phyloP scores from a whole-genome alignment of 2,888 invertebrate species.

The Cryptocephalus moraei region DNA sequence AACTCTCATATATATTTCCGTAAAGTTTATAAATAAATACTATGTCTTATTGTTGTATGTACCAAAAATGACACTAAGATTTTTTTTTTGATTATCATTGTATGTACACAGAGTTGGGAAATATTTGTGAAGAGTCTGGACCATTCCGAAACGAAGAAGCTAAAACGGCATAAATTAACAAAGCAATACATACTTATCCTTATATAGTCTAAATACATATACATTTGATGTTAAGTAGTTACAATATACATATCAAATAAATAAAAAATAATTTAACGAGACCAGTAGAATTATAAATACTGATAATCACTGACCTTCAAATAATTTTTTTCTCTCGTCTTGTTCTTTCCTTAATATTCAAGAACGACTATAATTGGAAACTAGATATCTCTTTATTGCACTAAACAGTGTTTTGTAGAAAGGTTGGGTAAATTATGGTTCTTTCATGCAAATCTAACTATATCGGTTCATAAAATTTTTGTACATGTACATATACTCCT shows the following conservation, averaged over 20 bases:
- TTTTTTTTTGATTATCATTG: conserved; percentile 4
- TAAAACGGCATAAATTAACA: conserved; percentile 21
- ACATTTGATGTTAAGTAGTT: conserved; percentile 32
- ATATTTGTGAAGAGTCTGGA: not conserved
- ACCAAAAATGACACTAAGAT: not conserved
- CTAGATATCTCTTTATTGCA: conserved; percentile 22
- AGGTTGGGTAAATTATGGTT: too few species aligned
- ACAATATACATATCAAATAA: conserved; percentile 34
- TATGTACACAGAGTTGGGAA: conserved; percentile 1
- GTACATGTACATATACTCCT: too few species aligned
- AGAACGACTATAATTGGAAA: not conserved
- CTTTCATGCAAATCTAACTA: too few species aligned
- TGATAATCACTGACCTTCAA: conserved; percentile 35
- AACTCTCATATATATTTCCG: not conserved
- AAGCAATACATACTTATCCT: conserved; percentile 22
- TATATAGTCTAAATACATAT: conserved; percentile 29
- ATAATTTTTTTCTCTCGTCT: not conserved
- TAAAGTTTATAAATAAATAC: not conserved
- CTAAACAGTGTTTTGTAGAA: conserved; percentile 16
- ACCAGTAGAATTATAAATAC: conserved; percentile 32
- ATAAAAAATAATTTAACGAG: conserved; percentile 32
- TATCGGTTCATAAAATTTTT: too few species aligned
- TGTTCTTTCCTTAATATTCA: not conserved
- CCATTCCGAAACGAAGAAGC: conserved; percentile 15
- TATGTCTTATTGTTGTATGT: not conserved